Conservation (phyloP, 1,140 invertebrate genomes). For the Acromyrmex charruanus region DNA sequence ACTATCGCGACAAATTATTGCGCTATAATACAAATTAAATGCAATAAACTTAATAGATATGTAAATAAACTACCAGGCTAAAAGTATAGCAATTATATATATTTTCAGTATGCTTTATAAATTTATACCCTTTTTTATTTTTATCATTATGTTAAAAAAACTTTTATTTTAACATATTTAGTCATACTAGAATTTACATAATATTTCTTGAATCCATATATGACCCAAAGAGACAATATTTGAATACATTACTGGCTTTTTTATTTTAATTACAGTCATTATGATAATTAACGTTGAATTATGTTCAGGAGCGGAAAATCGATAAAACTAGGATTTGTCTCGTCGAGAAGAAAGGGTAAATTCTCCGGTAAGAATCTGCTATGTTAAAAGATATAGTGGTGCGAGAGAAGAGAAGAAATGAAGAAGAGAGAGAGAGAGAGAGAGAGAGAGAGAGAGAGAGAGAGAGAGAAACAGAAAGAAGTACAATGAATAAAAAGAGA, state of each 20-base stretch:
- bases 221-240: not conserved
- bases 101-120: not conserved
- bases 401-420: not conserved
- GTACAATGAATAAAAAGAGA: constrained; percentile 39
- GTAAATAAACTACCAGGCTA: not conserved
- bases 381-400: not conserved
- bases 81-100: not conserved
- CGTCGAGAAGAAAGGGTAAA: constrained; percentile 43
- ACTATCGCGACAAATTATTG: not conserved
- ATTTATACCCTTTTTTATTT: not conserved
- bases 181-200: not conserved
- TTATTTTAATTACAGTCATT: constrained; percentile 47
- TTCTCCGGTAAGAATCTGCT: constrained; percentile 36
- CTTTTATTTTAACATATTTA: not conserved
- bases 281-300: constrained; percentile 62
- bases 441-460: not conserved
- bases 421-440: not conserved
- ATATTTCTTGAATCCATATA: not conserved
- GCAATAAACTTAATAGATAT: not conserved
- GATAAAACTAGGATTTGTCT: constrained; percentile 42
- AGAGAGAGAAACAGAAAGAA: not conserved
- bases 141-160: not conserved
- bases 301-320: constrained; percentile 25
- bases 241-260: not conserved
- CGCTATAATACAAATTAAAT: not conserved